These are phyloP conservation scores for Temnothorax nylanderi DNA, from an alignment of 1,140 invertebrate species.

Conservation along the genomic window DNA sequence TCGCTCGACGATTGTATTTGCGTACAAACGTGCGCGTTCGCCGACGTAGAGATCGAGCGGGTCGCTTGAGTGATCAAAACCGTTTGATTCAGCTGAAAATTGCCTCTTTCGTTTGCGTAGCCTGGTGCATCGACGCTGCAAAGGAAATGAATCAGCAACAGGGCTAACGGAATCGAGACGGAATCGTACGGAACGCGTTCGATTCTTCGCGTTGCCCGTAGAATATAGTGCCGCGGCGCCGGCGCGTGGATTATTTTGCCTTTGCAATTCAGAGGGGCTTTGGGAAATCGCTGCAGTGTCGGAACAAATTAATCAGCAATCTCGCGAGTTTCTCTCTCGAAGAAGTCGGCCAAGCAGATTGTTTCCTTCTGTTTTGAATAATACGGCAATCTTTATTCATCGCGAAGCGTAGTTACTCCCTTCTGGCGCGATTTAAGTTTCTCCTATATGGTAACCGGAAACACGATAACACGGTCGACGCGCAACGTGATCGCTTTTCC, in stretches of 20 bases:
- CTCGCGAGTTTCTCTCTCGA: background rate
- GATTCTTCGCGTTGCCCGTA: background rate
- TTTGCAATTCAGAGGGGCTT: background rate
- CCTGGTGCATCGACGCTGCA: background rate
- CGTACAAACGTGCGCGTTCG: background rate
- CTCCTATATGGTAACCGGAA: background rate
- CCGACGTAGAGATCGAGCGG: background rate
- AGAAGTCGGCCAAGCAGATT: background rate
- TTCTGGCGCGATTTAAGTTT: background rate
- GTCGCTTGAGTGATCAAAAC: conserved; percentile 31
- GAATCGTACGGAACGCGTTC: background rate
- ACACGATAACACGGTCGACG: background rate
- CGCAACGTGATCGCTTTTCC: background rate
- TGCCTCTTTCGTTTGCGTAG: background rate
- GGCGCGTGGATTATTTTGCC: background rate
- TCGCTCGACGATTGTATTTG: background rate
- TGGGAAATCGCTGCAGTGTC: background rate
- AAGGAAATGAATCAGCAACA: conserved; percentile 12
- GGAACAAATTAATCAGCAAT: conserved; percentile 19
- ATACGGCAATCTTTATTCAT: conserved; percentile 46
- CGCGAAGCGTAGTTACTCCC: background rate
- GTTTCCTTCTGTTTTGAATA: conserved; percentile 24
- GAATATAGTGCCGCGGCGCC: too few relatives aligned
- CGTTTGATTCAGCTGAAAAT: conserved; percentile 35
- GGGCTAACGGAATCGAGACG: background rate